Conservation (phyloP, 2,113 vertebrate genomes). For the Tyrannus savana region DNA sequence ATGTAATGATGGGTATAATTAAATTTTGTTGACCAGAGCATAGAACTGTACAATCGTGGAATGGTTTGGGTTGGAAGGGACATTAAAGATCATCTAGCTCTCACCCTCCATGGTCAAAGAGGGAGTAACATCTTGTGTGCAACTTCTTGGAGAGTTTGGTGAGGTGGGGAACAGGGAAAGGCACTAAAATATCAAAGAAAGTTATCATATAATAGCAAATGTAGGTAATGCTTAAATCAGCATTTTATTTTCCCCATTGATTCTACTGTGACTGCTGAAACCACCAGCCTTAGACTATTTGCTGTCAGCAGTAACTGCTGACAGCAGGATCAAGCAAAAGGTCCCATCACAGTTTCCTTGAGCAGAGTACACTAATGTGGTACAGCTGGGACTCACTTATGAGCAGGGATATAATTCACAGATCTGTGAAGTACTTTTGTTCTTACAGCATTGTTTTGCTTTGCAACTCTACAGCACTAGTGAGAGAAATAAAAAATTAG, state of each 20-base stretch:
- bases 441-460: neutral
- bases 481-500: neutral
- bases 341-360: neutral
- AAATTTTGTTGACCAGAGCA: neutral
- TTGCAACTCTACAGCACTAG: neutral
- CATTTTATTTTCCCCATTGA: neutral
- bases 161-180: accelerated
- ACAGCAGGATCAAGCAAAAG: neutral
- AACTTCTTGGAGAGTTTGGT: neutral
- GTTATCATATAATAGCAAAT: neutral
- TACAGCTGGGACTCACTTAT: neutral
- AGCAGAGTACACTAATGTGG: neutral
- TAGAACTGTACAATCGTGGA: neutral
- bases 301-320: neutral
- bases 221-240: neutral
- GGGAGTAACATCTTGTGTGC: neutral
- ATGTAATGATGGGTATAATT: accelerated
- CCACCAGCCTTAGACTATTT: neutral
- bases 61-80: neutral
- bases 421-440: neutral
- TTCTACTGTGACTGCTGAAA: neutral
- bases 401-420: neutral
- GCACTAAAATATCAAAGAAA: neutral
- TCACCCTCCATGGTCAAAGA: neutral
- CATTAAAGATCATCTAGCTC: neutral